phyloP scores from a whole-genome alignment of 2,888 invertebrate species.

The Teleogryllus oceanicus region DNA sequence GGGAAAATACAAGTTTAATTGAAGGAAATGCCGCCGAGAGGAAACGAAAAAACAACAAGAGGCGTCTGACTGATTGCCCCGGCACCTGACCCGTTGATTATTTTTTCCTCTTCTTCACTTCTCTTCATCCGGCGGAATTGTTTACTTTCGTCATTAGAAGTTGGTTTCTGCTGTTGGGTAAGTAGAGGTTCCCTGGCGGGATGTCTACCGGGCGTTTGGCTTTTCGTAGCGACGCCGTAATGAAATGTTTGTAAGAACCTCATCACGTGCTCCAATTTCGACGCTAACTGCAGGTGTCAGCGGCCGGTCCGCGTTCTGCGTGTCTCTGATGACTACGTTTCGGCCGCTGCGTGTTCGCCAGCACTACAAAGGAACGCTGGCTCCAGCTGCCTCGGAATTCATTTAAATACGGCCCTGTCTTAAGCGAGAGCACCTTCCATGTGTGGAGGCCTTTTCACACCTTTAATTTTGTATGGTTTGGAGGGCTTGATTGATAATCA shows the following conservation, averaged over 20 bases:
- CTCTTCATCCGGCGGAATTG: neutral
- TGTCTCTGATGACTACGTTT: constrained; percentile 18
- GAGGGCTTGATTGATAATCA: too few relatives aligned
- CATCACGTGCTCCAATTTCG: neutral
- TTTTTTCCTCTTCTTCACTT: neutral
- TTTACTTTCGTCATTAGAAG: constrained; percentile 18
- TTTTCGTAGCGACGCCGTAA: neutral
- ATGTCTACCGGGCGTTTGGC: neutral
- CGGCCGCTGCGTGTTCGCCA: neutral
- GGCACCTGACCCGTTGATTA: neutral
- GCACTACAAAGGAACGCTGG: neutral
- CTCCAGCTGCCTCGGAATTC: constrained; percentile 18
- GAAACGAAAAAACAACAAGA: neutral
- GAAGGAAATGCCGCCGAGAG: neutral
- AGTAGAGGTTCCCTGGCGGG: constrained; percentile 3
- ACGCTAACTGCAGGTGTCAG: neutral
- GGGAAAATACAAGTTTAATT: constrained; percentile 1
- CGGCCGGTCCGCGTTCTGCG: neutral
- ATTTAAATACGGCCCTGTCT: neutral
- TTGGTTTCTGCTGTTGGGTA: constrained; percentile 3
- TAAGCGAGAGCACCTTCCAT: too few relatives aligned
- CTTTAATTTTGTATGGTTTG: too few relatives aligned
- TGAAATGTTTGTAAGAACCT: neutral
- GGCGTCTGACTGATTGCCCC: neutral
- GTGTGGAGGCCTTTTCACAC: too few relatives aligned